Conservation (phyloP, 2,888 invertebrate species). For the Drosophila falleni region DNA sequence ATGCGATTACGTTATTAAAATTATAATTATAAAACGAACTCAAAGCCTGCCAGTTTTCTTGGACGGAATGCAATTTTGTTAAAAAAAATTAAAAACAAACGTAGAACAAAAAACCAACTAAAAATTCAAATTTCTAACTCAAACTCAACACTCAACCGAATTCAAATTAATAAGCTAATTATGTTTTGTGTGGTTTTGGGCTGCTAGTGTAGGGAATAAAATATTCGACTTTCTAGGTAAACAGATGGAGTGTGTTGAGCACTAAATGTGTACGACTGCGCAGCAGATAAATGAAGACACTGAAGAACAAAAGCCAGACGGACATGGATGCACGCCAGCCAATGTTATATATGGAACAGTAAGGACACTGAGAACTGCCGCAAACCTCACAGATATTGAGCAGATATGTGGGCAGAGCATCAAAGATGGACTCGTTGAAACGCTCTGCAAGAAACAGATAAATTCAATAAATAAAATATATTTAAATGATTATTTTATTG, state of each 20-base stretch:
- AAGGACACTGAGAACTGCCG: constrained; percentile 97
- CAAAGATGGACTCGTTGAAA: constrained; percentile 96
- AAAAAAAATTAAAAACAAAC: constrained; percentile 34
- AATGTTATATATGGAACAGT: constrained; percentile 93
- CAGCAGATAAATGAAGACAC: constrained; percentile 81
- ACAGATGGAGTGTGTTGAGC: constrained; percentile 71
- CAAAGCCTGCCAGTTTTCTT: constrained; percentile 52
- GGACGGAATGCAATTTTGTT: constrained; percentile 80
- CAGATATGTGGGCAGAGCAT: constrained; percentile 93
- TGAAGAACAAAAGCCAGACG: constrained; percentile 79
- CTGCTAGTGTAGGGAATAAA: constrained; percentile 28
- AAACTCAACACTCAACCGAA: constrained; percentile 54
- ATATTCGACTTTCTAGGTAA: constrained; percentile 57
- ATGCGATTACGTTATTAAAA: constrained; percentile 6
- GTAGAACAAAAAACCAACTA: constrained; percentile 45
- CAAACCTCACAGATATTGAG: constrained; percentile 97
- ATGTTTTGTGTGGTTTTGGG: constrained; percentile 39
- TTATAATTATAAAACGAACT: constrained; percentile 32
- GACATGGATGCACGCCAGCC: constrained; percentile 83
- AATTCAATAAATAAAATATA: neutral
- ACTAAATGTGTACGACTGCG: constrained; percentile 80
- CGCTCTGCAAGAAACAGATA: constrained; percentile 88
- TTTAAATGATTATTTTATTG: neutral
- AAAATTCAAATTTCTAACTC: constrained; percentile 14
- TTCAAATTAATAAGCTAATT: constrained; percentile 45